Conservation (phyloP, 2,113 vertebrate genomes). For the Paradoxurus hermaphroditus region DNA sequence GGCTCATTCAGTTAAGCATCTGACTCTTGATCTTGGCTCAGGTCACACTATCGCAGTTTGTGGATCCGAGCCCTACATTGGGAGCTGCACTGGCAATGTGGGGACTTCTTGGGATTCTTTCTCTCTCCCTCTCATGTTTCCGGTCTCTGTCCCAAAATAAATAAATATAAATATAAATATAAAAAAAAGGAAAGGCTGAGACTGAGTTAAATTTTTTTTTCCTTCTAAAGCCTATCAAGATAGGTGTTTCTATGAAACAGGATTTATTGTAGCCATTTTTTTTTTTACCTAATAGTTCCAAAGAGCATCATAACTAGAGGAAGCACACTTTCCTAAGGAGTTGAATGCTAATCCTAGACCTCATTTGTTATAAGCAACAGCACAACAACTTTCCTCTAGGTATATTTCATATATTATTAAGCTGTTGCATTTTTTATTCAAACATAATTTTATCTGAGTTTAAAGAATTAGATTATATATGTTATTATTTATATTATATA, state of each 20-base stretch:
- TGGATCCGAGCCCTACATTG: too few relatives aligned
- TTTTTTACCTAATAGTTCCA: not conserved
- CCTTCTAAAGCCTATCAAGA: not conserved
- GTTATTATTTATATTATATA: not conserved
- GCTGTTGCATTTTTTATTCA: not conserved
- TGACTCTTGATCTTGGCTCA: too few relatives aligned
- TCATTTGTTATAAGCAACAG: not conserved
- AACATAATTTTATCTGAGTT: not conserved
- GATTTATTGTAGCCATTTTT: not conserved
- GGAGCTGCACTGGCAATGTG: too few relatives aligned
- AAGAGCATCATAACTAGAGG: not conserved
- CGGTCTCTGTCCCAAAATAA: too few relatives aligned
- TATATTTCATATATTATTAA: not conserved
- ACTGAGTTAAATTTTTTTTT: not conserved
- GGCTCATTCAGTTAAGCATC: too few relatives aligned
- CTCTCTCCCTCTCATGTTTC: too few relatives aligned
- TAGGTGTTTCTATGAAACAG: not conserved
- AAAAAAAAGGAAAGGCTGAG: not conserved
- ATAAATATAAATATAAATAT: too few relatives aligned
- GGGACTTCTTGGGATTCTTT: too few relatives aligned
- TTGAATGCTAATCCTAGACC: not conserved
- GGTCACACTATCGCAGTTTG: too few relatives aligned
- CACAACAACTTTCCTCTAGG: not conserved
- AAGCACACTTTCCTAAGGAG: not conserved
- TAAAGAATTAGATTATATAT: not conserved